phyloP scores from a whole-genome alignment of 1,140 invertebrate species.

The Bombus soroeensis region DNA sequence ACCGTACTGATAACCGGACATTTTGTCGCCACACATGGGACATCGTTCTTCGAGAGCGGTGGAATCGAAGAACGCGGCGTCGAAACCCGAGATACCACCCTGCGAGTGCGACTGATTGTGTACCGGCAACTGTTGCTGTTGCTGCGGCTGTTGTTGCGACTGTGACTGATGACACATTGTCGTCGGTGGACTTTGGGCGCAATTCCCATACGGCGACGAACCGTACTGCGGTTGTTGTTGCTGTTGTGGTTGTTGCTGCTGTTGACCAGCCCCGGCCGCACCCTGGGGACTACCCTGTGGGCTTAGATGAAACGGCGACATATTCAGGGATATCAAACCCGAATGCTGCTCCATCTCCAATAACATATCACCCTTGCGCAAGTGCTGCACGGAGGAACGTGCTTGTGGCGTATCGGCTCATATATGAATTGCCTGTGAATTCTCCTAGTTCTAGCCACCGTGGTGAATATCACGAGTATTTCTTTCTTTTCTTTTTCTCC shows the following conservation, averaged over 20 bases:
- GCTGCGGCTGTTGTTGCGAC: conserved; percentile 64
- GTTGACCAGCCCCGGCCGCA: conserved; percentile 72
- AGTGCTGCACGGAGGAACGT: conserved; percentile 67
- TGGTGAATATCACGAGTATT: not conserved
- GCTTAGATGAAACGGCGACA: conserved; percentile 91
- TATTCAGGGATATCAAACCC: conserved; percentile 92
- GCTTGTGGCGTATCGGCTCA: conserved; percentile 65
- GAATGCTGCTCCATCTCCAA: conserved; percentile 92
- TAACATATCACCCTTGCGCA: conserved; percentile 87
- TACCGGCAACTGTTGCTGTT: conserved; percentile 62
- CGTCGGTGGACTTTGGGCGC: conserved; percentile 80
- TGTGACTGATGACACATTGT: conserved; percentile 76
- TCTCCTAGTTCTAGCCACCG: conserved; percentile 8
- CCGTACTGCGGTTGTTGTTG: conserved; percentile 73
- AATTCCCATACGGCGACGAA: conserved; percentile 73
- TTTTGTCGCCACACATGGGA: conserved; percentile 99
- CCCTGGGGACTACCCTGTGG: conserved; percentile 85
- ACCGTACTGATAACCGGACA: conserved; percentile 99
- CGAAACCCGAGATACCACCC: conserved; percentile 77
- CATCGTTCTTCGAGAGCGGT: conserved; percentile 97
- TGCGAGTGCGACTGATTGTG: conserved; percentile 69
- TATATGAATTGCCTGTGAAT: conserved; percentile 54
- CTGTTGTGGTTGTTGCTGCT: conserved; percentile 66
- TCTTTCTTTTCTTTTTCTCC: not conserved
- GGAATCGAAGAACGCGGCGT: conserved; percentile 88